Conservation (phyloP, 2,113 vertebrate genomes). For the Condylura cristata region DNA sequence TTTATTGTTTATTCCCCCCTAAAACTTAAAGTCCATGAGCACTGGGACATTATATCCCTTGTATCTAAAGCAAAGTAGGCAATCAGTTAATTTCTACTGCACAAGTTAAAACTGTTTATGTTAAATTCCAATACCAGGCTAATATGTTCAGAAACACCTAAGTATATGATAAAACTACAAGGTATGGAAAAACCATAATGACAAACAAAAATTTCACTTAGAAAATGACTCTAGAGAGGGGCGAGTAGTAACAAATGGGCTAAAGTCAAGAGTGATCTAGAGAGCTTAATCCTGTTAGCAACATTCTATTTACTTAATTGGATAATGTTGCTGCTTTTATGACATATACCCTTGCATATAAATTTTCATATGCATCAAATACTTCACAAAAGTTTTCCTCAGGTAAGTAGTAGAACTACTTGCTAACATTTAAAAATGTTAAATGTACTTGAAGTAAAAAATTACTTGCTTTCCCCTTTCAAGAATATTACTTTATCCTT, state of each 20-base stretch:
- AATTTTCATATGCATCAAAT: neutral
- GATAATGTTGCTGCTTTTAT: neutral
- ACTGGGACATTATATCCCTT: neutral
- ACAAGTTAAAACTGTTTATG: neutral
- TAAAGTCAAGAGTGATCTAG: neutral
- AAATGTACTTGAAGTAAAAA: neutral
- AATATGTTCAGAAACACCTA: neutral
- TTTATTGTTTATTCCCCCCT: neutral
- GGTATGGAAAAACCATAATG: neutral
- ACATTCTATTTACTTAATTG: neutral
- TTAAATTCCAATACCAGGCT: neutral
- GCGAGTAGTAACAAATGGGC: neutral
- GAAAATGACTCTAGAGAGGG: neutral
- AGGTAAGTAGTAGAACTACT: neutral
- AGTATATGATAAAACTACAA: neutral
- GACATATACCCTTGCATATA: neutral
- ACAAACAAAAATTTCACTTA: conserved; percentile 14
- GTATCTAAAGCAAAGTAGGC: neutral
- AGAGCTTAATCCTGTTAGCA: neutral
- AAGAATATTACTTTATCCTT: neutral
- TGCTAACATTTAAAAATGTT: neutral
- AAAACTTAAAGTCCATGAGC: neutral
- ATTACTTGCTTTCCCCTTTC: neutral
- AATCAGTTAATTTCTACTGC: neutral
- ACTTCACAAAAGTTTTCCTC: neutral